These are phyloP conservation scores for Plodia interpunctella DNA, from an alignment of 1,140 invertebrate genomes.

Conservation along the genomic window DNA sequence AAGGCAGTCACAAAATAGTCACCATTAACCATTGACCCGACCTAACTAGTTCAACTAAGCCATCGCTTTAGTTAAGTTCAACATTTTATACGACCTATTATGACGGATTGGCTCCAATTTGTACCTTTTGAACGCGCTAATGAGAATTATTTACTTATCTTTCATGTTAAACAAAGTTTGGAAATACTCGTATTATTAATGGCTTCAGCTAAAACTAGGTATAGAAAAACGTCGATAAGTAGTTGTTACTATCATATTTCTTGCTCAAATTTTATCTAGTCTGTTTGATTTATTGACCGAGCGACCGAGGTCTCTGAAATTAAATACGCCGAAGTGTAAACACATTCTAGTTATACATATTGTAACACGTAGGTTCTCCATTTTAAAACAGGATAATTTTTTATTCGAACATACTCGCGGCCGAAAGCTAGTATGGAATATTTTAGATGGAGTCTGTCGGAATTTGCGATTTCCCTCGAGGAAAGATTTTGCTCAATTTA, in stretches of 20 bases:
- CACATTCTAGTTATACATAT: no score
- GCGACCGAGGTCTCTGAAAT: no score
- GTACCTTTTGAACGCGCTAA: constrained; percentile 22
- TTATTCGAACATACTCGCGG: no score
- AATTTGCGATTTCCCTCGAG: background rate
- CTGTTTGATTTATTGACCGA: no score
- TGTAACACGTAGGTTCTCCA: no score
- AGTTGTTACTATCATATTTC: background rate
- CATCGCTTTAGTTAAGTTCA: constrained; percentile 35
- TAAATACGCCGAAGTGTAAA: no score
- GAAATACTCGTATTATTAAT: background rate
- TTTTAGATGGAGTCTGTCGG: background rate
- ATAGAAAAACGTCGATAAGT: background rate
- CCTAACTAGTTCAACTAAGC: constrained; percentile 40
- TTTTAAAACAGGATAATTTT: no score
- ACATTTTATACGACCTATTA: constrained; percentile 28
- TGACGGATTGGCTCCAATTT: constrained; percentile 26
- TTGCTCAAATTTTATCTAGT: background rate
- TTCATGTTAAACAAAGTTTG: constrained; percentile 3
- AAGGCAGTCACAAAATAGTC: constrained; percentile 33
- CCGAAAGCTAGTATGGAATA: background rate
- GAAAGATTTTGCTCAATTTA: background rate
- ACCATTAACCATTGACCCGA: constrained; percentile 42
- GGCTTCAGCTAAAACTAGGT: background rate
- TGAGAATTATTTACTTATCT: constrained; percentile 8